A percentile compares a stretch with the other conserved stretches of the same genome.
These are phyloP conservation scores for Chloropsis cyanopogon DNA, from an alignment of 2,113 vertebrate genomes.

Conservation along the genomic window DNA sequence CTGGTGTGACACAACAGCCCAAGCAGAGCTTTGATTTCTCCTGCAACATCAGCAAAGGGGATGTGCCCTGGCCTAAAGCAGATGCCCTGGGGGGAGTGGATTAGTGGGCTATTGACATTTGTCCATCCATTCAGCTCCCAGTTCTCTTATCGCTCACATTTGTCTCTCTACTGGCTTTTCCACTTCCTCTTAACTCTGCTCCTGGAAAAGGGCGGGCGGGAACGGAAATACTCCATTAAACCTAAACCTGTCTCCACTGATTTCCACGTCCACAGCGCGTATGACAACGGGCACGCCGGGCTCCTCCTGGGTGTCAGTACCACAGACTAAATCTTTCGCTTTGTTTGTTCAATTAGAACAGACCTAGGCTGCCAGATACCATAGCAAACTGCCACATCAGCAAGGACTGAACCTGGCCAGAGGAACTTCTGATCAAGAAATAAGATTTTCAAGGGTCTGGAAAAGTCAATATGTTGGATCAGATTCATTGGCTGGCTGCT, in stretches of 20 bases:
- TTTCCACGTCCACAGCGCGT: background rate
- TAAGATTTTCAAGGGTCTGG: background rate
- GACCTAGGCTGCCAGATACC: background rate
- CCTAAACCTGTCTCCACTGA: background rate
- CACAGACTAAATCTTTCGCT: background rate
- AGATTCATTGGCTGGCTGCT: constrained; percentile 66
- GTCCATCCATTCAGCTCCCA: background rate
- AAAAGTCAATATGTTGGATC: constrained; percentile 67
- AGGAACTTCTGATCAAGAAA: background rate
- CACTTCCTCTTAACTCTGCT: background rate
- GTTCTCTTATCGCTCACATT: background rate
- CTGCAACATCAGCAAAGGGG: background rate
- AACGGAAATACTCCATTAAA: background rate
- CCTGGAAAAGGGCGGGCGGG: background rate
- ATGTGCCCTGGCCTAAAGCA: background rate
- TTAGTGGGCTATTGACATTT: background rate
- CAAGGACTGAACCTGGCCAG: background rate
- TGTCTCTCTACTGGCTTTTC: background rate
- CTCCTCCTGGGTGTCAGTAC: background rate
- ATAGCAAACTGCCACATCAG: accelerated
- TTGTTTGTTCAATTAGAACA: background rate
- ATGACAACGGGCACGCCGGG: accelerated
- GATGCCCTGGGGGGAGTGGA: background rate
- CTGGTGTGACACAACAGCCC: background rate
- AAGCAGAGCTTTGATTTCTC: background rate